Conservation (phyloP, 2,113 vertebrate species). For the Glaucidium brasilianum region DNA sequence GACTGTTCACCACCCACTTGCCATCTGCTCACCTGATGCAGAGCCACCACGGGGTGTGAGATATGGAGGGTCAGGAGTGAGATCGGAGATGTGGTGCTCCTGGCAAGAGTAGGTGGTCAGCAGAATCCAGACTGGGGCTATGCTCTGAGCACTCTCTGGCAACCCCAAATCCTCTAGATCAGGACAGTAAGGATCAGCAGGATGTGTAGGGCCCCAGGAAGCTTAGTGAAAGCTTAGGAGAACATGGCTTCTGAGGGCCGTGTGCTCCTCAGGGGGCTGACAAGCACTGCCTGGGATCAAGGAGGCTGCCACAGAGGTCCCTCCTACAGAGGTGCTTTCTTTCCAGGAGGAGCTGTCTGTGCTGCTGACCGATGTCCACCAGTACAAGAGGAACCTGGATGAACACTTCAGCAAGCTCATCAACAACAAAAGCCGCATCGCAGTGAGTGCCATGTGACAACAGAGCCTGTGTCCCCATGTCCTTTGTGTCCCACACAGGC, state of each 20-base stretch:
- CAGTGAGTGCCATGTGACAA: constrained; percentile 64
- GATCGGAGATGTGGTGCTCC: not conserved
- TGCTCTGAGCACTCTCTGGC: not conserved
- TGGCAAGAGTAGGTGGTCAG: not conserved
- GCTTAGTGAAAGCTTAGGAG: not conserved
- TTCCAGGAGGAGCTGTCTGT: constrained; percentile 81
- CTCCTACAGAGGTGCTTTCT: not conserved
- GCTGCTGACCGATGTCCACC: constrained; percentile 73
- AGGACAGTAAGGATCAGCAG: not conserved
- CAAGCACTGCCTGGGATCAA: not conserved
- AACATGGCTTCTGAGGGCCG: not conserved
- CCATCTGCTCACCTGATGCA: fast-evolving
- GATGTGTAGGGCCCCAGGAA: not conserved
- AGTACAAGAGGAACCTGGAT: constrained; percentile 73
- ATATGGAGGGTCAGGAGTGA: not conserved
- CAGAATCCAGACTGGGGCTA: not conserved
- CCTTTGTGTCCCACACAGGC: not conserved
- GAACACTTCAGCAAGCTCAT: constrained; percentile 80
- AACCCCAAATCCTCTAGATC: not conserved
- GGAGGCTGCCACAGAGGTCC: not conserved
- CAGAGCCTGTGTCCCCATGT: not conserved
- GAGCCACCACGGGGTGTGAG: not conserved
- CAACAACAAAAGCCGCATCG: constrained; percentile 83
- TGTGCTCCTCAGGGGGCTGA: not conserved
- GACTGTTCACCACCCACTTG: not conserved